Conservation (phyloP, 2,113 vertebrate species). For the Jacana jacana region DNA sequence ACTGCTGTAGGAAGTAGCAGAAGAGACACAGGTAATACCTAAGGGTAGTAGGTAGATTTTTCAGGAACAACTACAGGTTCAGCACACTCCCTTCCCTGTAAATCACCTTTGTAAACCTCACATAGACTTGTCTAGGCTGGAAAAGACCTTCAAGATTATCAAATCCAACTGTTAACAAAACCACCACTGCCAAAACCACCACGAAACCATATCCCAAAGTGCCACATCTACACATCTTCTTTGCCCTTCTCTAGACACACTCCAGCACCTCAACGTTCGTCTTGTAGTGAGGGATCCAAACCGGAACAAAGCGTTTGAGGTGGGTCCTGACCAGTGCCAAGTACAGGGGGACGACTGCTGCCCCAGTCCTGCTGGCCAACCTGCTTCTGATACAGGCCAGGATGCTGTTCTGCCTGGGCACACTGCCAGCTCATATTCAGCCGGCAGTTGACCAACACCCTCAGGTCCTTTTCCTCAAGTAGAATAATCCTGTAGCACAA, state of each 20-base stretch:
- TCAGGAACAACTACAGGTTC: fast-evolving
- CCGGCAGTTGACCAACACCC: background rate
- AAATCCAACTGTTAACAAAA: background rate
- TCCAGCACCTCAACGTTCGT: background rate
- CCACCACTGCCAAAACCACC: background rate
- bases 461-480: background rate
- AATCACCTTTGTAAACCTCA: background rate
- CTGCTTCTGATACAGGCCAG: background rate
- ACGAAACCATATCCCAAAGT: background rate
- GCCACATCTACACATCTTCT: background rate
- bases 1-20: background rate
- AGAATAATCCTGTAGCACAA: background rate
- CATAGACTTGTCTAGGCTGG: background rate
- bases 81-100: background rate
- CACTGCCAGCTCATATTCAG: background rate
- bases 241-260: background rate
- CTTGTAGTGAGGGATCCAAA: background rate
- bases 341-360: background rate
- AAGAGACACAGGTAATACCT: fast-evolving
- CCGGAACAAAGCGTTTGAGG: background rate
- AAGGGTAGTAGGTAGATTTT: background rate
- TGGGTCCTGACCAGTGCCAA: background rate
- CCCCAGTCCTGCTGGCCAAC: background rate
- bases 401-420: background rate
- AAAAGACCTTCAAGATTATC: background rate